A percentile compares a stretch with the other conserved stretches of the same genome.
These are phyloP conservation scores for Muscicapa comitata DNA, from an alignment of 2,797 vertebrate genomes.

Conservation along the genomic window DNA sequence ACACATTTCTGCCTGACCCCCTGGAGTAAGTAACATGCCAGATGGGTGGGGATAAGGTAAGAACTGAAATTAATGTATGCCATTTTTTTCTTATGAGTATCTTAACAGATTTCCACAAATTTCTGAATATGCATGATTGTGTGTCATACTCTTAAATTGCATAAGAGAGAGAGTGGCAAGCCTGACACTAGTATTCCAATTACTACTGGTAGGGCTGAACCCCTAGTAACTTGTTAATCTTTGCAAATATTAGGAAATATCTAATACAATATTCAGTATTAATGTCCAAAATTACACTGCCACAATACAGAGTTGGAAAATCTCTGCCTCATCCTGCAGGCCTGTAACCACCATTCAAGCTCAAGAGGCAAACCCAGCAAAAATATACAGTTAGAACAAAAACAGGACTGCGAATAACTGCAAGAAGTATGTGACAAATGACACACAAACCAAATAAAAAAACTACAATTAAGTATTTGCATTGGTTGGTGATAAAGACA, in stretches of 20 bases:
- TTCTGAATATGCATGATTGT: not conserved
- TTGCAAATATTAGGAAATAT: not conserved
- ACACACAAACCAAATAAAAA: not conserved
- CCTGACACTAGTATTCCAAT: not conserved
- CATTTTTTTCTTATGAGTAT: not conserved
- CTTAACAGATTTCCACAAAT: not conserved
- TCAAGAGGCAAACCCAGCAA: not conserved
- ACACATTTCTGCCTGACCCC: not conserved
- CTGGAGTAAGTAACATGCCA: not conserved
- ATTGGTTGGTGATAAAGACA: not conserved
- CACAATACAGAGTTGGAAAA: not conserved
- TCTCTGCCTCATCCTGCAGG: not conserved
- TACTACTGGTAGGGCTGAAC: not conserved
- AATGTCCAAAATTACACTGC: not conserved
- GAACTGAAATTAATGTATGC: not conserved
- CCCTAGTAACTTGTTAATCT: not conserved
- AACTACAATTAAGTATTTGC: not conserved
- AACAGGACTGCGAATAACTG: not conserved
- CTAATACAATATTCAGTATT: not conserved
- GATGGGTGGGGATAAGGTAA: not conserved
- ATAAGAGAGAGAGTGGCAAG: not conserved
- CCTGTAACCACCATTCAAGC: not conserved
- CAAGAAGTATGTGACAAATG: not conserved
- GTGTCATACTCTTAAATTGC: not conserved
- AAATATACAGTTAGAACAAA: not conserved